Base-by-base conservation (phyloP, 2,888 invertebrate species). In the Calliopum simillimum region DNA sequence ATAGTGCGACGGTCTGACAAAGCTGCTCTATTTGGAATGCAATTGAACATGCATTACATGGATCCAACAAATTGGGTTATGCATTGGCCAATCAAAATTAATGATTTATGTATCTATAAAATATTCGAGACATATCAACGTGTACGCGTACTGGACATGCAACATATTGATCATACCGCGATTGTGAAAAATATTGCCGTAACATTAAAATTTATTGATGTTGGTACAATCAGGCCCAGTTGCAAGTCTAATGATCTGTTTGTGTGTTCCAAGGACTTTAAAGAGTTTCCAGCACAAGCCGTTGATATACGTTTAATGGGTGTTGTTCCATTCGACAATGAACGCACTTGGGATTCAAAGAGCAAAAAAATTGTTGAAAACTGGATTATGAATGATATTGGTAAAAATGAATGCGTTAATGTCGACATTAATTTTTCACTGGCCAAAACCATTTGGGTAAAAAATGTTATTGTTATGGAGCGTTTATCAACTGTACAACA, bases 191-290 rank as follows among this genome's bases (percentile, higher is more conserved):
- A 75, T 43, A 46, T 76, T 5, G 76, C 69, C 55, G 75, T 80
- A 4, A 76, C 75, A 19, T 73, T 93, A 3, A 89, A 88, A 73
- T 86, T 90, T 33, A 86, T 93, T 13, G 93, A 93, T 75, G 88
- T 88, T 76, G 92, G 92, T 53, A 85, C 81, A 62, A 81, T 86
- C 2, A 85, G 88, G 59, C 81, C 78, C 14, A 85, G 86, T 0
- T 79, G 81, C 19, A 87, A 78, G 58, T 77, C 79, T 1, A 74
- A 72, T 61, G 76, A 77, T 33, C 71, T 80, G 85, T 75, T 86
- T 85, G 14, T 84, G 85, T 76, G 91, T 66, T 89, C 90, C 1
- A 86, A 88, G 0, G 82, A 89, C 47, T 86, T 90, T 41, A 87
- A 85, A 71, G 77, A 80, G 0, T 84, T 88, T 41, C 87, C 89